These are phyloP conservation scores for Leptinotarsa lineolata DNA, from an alignment of 1,140 invertebrate genomes.

Conservation along the genomic window DNA sequence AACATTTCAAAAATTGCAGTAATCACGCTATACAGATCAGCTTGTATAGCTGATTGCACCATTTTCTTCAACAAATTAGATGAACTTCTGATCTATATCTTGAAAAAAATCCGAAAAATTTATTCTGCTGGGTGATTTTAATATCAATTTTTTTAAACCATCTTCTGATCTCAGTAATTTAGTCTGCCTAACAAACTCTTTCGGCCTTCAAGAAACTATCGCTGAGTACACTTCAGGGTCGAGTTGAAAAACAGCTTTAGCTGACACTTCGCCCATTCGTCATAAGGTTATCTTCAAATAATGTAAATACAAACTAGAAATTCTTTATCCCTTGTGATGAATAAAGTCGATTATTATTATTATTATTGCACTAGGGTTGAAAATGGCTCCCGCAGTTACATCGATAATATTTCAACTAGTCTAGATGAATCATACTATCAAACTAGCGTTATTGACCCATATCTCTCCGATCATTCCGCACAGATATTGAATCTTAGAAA, in stretches of 20 bases:
- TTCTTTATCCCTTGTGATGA: too few relatives aligned
- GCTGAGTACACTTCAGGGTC: too few relatives aligned
- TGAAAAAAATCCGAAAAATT: not conserved
- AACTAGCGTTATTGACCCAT: not conserved
- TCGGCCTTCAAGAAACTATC: not conserved
- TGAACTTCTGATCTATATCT: not conserved
- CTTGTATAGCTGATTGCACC: conserved; percentile 2
- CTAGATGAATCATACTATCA: not conserved
- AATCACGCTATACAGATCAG: not conserved
- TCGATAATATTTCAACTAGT: not conserved
- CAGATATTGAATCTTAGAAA: not conserved
- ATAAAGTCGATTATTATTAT: too few relatives aligned
- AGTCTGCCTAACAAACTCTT: not conserved
- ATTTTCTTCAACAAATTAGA: not conserved
- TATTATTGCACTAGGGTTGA: not conserved
- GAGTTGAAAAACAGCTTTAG: too few relatives aligned
- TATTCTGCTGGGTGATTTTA: not conserved
- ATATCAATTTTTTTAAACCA: not conserved
- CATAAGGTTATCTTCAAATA: too few relatives aligned
- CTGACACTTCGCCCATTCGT: too few relatives aligned
- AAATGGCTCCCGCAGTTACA: not conserved
- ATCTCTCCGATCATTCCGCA: not conserved
- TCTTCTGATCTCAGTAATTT: conserved; percentile 1
- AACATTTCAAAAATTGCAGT: not conserved
- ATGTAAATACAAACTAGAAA: too few relatives aligned